These are phyloP conservation scores for Bombylius major DNA, from an alignment of 2,888 invertebrate species.

Conservation along the genomic window DNA sequence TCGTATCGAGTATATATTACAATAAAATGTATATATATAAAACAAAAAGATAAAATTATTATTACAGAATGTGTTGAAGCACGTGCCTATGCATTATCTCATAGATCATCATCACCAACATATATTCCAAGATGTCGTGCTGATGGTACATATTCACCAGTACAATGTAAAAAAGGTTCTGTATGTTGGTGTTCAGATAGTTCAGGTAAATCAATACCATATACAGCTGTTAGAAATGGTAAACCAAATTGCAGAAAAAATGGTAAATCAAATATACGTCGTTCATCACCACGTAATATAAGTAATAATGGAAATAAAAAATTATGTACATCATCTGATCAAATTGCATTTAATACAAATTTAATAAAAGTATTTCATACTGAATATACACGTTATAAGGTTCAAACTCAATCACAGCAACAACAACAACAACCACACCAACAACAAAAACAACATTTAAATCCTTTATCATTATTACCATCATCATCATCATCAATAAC, in stretches of 20 bases:
- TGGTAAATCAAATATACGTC: conserved; percentile 46
- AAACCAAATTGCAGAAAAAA: conserved; percentile 53
- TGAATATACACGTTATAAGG: conserved; percentile 48
- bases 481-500: neutral
- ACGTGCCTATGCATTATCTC: conserved; percentile 33
- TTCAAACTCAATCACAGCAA: conserved; percentile 17
- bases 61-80: conserved; percentile 41
- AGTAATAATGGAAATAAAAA: conserved; percentile 22
- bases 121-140: conserved; percentile 68
- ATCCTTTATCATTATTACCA: conserved; percentile 2
- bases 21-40: no score
- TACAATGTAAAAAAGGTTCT: conserved; percentile 70
- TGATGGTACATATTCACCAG: conserved; percentile 72
- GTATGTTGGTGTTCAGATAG: conserved; percentile 87
- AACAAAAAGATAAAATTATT: conserved; percentile 14
- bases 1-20: no score
- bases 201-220: conserved; percentile 68
- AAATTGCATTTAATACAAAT: conserved; percentile 68
- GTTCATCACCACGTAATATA: conserved; percentile 45
- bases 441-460: conserved; percentile 10
- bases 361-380: conserved; percentile 73
- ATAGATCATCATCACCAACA: conserved; percentile 40
- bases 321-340: conserved; percentile 63
- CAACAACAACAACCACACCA: conserved; percentile 18
- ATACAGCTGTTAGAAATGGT: conserved; percentile 59